phyloP scores from a whole-genome alignment of 2,888 invertebrate genomes.

The Protonemura montana region DNA sequence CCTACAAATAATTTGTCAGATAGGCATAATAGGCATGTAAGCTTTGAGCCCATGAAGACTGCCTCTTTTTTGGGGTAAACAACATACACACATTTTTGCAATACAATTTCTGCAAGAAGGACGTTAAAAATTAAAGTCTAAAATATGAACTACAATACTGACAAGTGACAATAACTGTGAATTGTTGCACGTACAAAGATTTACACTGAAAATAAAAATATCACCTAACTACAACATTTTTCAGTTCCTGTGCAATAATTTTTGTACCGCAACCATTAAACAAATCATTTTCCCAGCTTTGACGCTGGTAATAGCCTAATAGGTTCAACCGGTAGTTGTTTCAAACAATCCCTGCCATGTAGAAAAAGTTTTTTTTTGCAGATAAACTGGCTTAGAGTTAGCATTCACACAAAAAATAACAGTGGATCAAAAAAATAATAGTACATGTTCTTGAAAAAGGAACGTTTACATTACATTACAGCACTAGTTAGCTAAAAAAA shows the following conservation, averaged over 20 bases:
- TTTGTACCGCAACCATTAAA: conserved; percentile 44
- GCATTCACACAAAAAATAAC: conserved; percentile 40
- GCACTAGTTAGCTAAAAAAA: conserved; percentile 1
- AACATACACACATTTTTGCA: neutral
- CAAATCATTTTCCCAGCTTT: neutral
- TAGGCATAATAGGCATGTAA: conserved; percentile 31
- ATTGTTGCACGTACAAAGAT: conserved; percentile 42
- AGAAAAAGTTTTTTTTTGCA: conserved; percentile 36
- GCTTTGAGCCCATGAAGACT: neutral
- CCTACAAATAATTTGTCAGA: conserved; percentile 45
- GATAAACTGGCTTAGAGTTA: conserved; percentile 30
- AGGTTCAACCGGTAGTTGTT: conserved; percentile 26
- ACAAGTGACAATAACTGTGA: conserved; percentile 49
- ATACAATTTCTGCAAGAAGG: conserved; percentile 43
- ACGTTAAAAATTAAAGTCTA: conserved; percentile 36
- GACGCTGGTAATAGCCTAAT: conserved; percentile 17
- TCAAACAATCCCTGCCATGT: conserved; percentile 37
- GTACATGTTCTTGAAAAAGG: conserved; percentile 44
- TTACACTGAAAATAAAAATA: conserved; percentile 32
- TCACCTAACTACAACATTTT: conserved; percentile 24
- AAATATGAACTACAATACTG: conserved; percentile 49
- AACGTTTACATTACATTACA: conserved; percentile 45
- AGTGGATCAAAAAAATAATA: conserved; percentile 33
- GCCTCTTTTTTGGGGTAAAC: neutral
- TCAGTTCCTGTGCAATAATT: conserved; percentile 21